Conservation (phyloP, 2,888 invertebrate genomes). For the Scaptodrosophila latifasciaeformis region DNA sequence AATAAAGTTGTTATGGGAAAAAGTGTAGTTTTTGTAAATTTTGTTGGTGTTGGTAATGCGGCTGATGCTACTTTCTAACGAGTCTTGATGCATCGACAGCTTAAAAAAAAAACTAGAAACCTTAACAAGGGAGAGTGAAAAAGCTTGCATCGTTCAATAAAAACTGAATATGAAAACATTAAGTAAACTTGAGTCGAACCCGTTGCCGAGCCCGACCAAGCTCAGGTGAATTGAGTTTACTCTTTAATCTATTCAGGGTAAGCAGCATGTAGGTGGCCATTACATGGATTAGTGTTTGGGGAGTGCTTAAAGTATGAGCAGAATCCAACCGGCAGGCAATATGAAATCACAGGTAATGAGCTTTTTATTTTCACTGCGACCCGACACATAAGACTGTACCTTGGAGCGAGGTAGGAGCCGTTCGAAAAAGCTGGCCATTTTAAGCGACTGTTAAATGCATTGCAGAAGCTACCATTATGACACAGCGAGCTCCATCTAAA, state of each 20-base stretch:
- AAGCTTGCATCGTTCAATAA: conserved; percentile 53
- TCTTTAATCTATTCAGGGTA: no score
- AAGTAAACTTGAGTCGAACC: conserved; percentile 47
- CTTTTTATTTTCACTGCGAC: conserved; percentile 57
- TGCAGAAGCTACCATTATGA: no score
- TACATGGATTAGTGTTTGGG: neutral
- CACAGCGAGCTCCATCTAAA: conserved; percentile 1
- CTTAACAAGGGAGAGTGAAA: conserved; percentile 2
- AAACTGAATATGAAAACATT: conserved; percentile 61
- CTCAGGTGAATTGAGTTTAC: no score
- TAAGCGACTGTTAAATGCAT: conserved; percentile 33
- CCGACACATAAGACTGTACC: conserved; percentile 20
- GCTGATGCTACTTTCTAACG: conserved; percentile 3
- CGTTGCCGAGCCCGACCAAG: conserved; percentile 29
- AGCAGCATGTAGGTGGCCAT: conserved; percentile 9
- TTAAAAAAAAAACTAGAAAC: conserved; percentile 4
- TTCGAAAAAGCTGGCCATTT: conserved; percentile 11
- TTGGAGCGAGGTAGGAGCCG: no score
- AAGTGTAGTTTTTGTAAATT: conserved; percentile 3
- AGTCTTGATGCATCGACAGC: conserved; percentile 6
- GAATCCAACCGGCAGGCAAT: conserved; percentile 18
- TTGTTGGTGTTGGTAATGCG: conserved; percentile 6
- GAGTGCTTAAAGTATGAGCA: neutral
- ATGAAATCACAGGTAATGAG: conserved; percentile 60
- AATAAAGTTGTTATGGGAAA: conserved; percentile 40